A percentile compares a stretch with the other conserved stretches of the same genome.
Evolutionary conservation across 2,888 invertebrate genomes (phyloP).

Genomic region (Tetropium fuscum): DNA sequence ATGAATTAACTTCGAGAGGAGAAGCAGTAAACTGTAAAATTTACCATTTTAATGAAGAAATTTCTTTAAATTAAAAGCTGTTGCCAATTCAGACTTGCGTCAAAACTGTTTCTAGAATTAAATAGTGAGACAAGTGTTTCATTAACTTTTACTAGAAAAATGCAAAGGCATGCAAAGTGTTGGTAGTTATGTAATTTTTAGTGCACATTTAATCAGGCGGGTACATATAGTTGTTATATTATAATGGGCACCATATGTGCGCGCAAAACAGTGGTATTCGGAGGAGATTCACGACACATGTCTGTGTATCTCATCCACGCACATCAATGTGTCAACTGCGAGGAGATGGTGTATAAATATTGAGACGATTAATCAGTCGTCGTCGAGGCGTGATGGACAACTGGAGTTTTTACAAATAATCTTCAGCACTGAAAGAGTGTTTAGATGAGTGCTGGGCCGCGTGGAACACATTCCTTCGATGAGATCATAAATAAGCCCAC

Average conservation of each 20-base stretch:
- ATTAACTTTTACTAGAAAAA: too few species aligned
- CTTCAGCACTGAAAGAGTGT: conserved; percentile 39
- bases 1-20: too few species aligned
- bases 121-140: too few species aligned
- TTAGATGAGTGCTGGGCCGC: conserved; percentile 41
- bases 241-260: neutral
- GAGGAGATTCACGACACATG: conserved; percentile 25
- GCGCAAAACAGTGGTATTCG: neutral
- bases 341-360: conserved; percentile 61
- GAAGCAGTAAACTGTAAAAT: too few species aligned
- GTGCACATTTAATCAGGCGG: too few species aligned
- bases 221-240: too few species aligned
- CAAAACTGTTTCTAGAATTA: too few species aligned
- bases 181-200: too few species aligned
- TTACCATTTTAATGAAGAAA: too few species aligned
- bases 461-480: conserved; percentile 53
- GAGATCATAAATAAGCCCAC: conserved; percentile 55
- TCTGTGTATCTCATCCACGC: conserved; percentile 53
- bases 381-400: conserved; percentile 55
- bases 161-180: too few species aligned
- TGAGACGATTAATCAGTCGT: conserved; percentile 65
- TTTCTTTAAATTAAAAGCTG: too few species aligned
- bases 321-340: conserved; percentile 61
- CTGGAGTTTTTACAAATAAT: conserved; percentile 55
- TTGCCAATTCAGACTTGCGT: too few species aligned